Conservation (phyloP, 2,797 vertebrate genomes). For the Buphagus erythrorhynchus region DNA sequence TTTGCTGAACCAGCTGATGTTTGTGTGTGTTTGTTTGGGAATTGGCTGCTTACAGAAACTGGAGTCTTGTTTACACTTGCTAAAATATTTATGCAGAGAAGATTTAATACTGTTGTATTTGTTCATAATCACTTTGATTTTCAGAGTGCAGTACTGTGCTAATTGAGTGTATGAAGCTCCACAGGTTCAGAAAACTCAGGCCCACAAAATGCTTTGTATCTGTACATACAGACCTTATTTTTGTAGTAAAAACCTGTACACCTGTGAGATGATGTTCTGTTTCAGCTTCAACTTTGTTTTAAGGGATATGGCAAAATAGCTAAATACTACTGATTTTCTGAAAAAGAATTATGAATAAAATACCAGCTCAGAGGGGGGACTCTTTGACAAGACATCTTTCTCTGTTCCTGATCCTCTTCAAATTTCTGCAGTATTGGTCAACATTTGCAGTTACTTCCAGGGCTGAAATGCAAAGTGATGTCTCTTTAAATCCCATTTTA, state of each 20-base stretch:
- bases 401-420: background rate
- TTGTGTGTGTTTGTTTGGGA: background rate
- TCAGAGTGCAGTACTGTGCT: background rate
- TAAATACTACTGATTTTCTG: background rate
- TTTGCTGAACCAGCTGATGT: background rate
- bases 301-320: background rate
- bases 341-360: background rate
- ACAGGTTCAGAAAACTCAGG: background rate
- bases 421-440: background rate
- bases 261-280: background rate
- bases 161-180: background rate
- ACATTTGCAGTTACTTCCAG: background rate
- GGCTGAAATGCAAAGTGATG: background rate
- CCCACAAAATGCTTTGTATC: background rate
- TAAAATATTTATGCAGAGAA: conserved; percentile 19
- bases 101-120: conserved; percentile 6
- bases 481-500: conserved; percentile 54
- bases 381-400: background rate
- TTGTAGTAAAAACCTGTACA: background rate
- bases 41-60: conserved; percentile 10
- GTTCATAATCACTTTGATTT: conserved; percentile 12
- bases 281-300: background rate
- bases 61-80: conserved; percentile 10
- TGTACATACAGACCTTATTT: background rate
- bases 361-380: background rate